Evolutionary conservation across 2,797 vertebrate genomes (phyloP), one percentile per base, ranked within the genome.

Genomic region (Spinus pinus): DNA sequence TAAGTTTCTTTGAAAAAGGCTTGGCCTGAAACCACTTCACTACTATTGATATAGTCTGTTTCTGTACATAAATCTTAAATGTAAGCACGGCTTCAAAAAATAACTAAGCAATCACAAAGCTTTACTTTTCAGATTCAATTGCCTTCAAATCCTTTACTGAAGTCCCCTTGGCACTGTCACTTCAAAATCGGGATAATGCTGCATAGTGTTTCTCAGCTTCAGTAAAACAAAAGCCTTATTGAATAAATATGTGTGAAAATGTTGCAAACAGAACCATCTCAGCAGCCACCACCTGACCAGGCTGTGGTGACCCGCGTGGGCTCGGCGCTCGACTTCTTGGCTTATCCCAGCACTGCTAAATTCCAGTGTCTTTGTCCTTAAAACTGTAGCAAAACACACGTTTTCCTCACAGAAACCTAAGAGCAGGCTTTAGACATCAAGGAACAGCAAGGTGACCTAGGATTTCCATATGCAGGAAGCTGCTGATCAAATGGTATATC

Each of bases 211-310:
- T 97, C 96, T 97, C 86, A 83, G 49, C 94, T 95, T 94, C 97
- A 96, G 95, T 80, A 95, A 98, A 97, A 98, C 98, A 98, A 98
- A 98, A 97, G 95, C 93, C 94, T 97, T 96, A 98, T 98, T 98
- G 96, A 98, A 98, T 97, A 98, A 98, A 97, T 95, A 97, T 78
- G 96, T 98, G 98, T 97, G 98, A 98, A 98, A 98, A 97, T 10
- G 79, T 54, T 93, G 94, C 93, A 95, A 94, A 97, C 96, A 97
- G 98, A 98, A 97, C 93, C 94, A 94, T 96, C 97, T 96, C 95
- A 21, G 93, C 96, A 94, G 95, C 97, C 95, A 91, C 79, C 97
- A 98, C 95, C 96, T 98, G 97, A 97, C 77, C 46, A 24, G 93
- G 96, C 97, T 83, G 31, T 60, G 92, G 93, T 96, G 96, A 98